These are phyloP conservation scores for Macrobrachium rosenbergii DNA, from an alignment of 1,140 invertebrate genomes.

Conservation along the genomic window DNA sequence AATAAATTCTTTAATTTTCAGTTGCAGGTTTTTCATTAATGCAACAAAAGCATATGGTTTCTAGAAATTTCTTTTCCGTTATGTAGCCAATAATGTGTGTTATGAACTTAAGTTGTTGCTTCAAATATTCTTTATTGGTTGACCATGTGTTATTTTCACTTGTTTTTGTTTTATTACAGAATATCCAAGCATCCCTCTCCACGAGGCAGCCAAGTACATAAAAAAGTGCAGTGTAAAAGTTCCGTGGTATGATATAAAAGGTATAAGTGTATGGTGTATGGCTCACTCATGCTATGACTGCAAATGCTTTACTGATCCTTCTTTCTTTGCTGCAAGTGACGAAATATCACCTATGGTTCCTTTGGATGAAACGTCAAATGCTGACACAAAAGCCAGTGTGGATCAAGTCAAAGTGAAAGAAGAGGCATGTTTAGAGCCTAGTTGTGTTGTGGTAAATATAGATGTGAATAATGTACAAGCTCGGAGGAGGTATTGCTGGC, in stretches of 20 bases:
- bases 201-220: constrained; percentile 47
- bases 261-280: constrained; percentile 63
- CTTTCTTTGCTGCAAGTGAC: neutral
- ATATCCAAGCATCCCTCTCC: constrained; percentile 36
- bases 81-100: too few species aligned
- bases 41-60: too few species aligned
- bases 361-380: too few species aligned
- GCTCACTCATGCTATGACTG: constrained; percentile 62
- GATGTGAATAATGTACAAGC: constrained; percentile 49
- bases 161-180: neutral
- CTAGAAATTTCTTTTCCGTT: too few species aligned
- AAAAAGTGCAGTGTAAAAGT: constrained; percentile 49
- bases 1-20: too few species aligned
- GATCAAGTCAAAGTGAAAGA: neutral
- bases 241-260: constrained; percentile 61
- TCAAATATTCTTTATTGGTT: neutral
- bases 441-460: constrained; percentile 46
- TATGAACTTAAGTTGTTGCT: too few species aligned
- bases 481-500: constrained; percentile 41
- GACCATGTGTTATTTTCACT: neutral
- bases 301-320: constrained; percentile 42
- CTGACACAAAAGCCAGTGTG: too few species aligned
- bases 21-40: too few species aligned
- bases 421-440: neutral
- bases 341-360: too few species aligned